These are phyloP conservation scores for Leucophenga varia DNA, from an alignment of 1,140 invertebrate genomes.

Conservation along the genomic window DNA sequence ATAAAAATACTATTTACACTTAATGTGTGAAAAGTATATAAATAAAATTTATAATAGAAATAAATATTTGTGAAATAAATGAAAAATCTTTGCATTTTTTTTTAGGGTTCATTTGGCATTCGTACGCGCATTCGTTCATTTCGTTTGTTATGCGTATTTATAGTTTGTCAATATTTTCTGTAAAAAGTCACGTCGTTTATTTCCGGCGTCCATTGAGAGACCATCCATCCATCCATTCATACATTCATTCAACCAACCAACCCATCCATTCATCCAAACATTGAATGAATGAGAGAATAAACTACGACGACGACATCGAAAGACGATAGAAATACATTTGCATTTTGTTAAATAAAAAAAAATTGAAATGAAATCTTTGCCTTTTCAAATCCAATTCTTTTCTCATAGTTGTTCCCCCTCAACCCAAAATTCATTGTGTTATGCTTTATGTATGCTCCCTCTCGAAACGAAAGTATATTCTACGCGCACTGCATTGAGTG, in stretches of 20 bases:
- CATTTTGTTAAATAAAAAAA: conserved; percentile 47
- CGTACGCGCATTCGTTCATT: conserved; percentile 1
- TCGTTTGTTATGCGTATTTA: neutral
- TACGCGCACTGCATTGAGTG: too few relatives aligned
- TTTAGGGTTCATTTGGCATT: neutral
- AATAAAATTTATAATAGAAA: conserved; percentile 24
- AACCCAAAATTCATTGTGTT: too few relatives aligned
- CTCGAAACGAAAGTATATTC: too few relatives aligned
- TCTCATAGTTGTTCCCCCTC: too few relatives aligned
- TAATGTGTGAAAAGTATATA: conserved; percentile 16
- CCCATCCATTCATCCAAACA: conserved; percentile 15
- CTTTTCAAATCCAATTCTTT: neutral
- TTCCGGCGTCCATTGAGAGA: conserved; percentile 46
- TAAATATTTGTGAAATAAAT: neutral
- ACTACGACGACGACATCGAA: conserved; percentile 3
- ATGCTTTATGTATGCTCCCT: too few relatives aligned
- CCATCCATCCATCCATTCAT: conserved; percentile 10
- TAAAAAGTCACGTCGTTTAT: conserved; percentile 56
- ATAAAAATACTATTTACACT: too few relatives aligned
- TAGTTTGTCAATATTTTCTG: conserved; percentile 33
- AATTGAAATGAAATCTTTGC: conserved; percentile 47
- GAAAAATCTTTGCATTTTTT: neutral
- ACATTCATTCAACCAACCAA: conserved; percentile 19
- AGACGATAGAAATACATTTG: conserved; percentile 27
- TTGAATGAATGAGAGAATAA: neutral